phyloP scores from a whole-genome alignment of 2,888 invertebrate species.

The Platerodrilus igneus region DNA sequence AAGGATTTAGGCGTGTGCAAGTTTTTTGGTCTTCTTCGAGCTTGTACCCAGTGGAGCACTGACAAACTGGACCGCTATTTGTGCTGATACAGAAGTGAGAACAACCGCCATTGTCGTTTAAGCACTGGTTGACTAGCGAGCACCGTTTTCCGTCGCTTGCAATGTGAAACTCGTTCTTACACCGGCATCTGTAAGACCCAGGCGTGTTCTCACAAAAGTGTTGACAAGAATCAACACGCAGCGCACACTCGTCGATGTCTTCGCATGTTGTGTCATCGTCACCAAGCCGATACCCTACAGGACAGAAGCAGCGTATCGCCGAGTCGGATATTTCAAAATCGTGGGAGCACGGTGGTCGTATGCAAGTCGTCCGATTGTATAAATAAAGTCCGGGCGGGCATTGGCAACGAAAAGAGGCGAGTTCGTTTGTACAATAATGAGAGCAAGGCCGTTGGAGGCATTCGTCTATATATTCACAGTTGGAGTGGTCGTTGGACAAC shows the following conservation, averaged over 20 bases:
- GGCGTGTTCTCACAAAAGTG: slow-evolving; percentile 50
- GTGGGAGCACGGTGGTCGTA: slow-evolving; percentile 40
- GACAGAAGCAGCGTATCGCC: slow-evolving; percentile 45
- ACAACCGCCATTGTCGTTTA: slow-evolving; percentile 57
- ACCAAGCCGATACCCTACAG: slow-evolving; percentile 43
- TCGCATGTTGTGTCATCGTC: slow-evolving; percentile 44
- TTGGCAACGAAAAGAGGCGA: slow-evolving; percentile 44
- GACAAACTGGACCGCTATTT: slow-evolving; percentile 48
- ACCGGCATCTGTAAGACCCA: slow-evolving; percentile 56
- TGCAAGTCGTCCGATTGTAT: slow-evolving; percentile 40
- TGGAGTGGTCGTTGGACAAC: slow-evolving; percentile 42
- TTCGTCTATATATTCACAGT: slow-evolving; percentile 50
- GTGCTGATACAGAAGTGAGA: slow-evolving; percentile 55
- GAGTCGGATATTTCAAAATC: slow-evolving; percentile 39
- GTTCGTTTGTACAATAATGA: slow-evolving; percentile 35
- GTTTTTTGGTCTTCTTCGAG: slow-evolving; percentile 32
- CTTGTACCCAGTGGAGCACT: slow-evolving; percentile 48
- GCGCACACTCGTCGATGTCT: slow-evolving; percentile 43
- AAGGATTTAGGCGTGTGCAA: slow-evolving; percentile 43
- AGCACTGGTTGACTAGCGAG: slow-evolving; percentile 54
- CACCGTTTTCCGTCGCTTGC: slow-evolving; percentile 45
- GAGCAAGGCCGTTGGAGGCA: slow-evolving; percentile 43
- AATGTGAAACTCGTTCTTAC: slow-evolving; percentile 54
- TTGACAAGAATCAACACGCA: slow-evolving; percentile 41
- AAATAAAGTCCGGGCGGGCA: slow-evolving; percentile 44